phyloP scores from a whole-genome alignment of 2,888 invertebrate genomes.

The Acronicta psi region DNA sequence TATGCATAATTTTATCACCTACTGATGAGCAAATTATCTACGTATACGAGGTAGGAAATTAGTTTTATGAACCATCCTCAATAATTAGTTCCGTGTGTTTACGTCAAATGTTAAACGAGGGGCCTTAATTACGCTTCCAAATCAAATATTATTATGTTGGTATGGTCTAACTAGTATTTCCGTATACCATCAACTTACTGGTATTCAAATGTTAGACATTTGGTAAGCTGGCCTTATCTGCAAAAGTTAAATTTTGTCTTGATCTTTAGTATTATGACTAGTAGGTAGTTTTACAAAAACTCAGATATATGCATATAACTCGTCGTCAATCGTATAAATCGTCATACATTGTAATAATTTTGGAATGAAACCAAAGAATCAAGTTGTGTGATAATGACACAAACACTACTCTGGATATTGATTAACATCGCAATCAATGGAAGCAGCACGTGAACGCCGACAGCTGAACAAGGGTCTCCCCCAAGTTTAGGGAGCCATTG shows the following conservation, averaged over 20 bases:
- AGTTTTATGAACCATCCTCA: slow-evolving; percentile 49
- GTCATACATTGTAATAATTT: neutral
- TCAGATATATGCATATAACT: too few species aligned
- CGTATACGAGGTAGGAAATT: slow-evolving; percentile 39
- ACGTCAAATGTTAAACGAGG: slow-evolving; percentile 56
- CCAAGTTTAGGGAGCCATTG: slow-evolving; percentile 30
- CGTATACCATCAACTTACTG: slow-evolving; percentile 29
- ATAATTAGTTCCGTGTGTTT: slow-evolving; percentile 61
- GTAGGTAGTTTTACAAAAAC: too few species aligned
- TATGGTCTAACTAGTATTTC: slow-evolving; percentile 50
- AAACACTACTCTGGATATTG: slow-evolving; percentile 16
- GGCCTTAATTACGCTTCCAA: slow-evolving; percentile 57
- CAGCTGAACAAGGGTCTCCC: slow-evolving; percentile 36
- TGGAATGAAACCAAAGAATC: too few species aligned
- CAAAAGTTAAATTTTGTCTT: neutral
- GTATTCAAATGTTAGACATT: slow-evolving; percentile 15
- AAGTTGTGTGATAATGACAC: neutral
- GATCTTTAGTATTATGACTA: slow-evolving; percentile 2
- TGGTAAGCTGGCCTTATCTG: neutral
- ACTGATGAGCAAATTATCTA: slow-evolving; percentile 13
- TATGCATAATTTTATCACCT: slow-evolving; percentile 17
- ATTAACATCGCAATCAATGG: slow-evolving; percentile 35
- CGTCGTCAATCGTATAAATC: too few species aligned
- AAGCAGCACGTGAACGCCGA: slow-evolving; percentile 23
- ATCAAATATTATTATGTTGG: slow-evolving; percentile 37